These are phyloP conservation scores for Rugalucina vietnamica DNA, from an alignment of 2,888 invertebrate species.

Conservation along the genomic window DNA sequence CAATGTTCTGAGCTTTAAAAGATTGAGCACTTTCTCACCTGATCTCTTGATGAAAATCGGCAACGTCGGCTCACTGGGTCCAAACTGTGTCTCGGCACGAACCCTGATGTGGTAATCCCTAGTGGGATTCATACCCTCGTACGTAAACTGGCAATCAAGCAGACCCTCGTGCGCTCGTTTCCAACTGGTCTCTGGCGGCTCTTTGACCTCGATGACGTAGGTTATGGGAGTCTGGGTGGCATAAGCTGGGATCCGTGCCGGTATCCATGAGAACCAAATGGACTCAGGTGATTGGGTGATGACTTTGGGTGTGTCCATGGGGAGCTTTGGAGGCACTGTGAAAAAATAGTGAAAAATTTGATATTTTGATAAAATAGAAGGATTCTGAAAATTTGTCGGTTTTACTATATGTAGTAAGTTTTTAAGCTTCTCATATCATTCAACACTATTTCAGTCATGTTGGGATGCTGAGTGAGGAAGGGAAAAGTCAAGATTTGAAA, in stretches of 20 bases:
- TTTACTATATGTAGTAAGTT: no score
- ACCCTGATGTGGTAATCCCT: slow-evolving; percentile 98
- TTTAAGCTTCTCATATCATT: no score
- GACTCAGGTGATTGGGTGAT: slow-evolving; percentile 95
- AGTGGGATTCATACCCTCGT: slow-evolving; percentile 90
- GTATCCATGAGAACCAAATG: slow-evolving; percentile 96
- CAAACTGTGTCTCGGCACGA: slow-evolving; percentile 97
- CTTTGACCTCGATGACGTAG: slow-evolving; percentile 91
- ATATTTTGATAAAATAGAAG: background rate
- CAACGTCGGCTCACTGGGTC: slow-evolving; percentile 98
- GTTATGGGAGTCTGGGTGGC: slow-evolving; percentile 92
- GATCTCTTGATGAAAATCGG: slow-evolving; percentile 86
- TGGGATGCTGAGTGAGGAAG: no score
- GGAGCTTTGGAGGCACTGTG: slow-evolving; percentile 72
- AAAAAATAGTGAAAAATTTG: no score
- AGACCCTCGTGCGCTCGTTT: slow-evolving; percentile 61
- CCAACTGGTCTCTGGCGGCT: slow-evolving; percentile 69
- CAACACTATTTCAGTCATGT: no score
- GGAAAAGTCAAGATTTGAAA: no score
- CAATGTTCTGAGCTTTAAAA: no score
- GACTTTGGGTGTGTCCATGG: slow-evolving; percentile 94
- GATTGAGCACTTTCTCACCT: no score
- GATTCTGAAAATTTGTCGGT: no score
- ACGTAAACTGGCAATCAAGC: slow-evolving; percentile 67
- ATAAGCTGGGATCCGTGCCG: slow-evolving; percentile 93